Percentiles rank a stretch among this genome's conserved stretches.
Conservation (phyloP, 2,797 vertebrate species). For the Calcarius lapponicus region DNA sequence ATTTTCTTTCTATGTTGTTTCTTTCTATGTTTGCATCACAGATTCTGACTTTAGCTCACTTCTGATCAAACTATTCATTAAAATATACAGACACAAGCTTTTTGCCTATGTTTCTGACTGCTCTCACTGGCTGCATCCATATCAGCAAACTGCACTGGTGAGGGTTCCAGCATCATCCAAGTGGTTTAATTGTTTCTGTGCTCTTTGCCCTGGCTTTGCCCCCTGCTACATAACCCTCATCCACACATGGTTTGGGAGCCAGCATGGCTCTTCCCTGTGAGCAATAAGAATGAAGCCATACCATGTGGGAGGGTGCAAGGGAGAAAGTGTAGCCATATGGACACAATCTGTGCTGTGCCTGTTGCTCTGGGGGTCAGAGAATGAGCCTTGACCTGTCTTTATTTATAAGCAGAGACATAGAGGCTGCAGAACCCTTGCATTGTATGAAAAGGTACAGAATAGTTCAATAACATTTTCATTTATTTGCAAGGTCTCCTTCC, state of each 20-base stretch:
- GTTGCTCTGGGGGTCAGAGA: conserved; percentile 5
- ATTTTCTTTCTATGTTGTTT: background rate
- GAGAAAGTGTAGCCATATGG: conserved; percentile 17
- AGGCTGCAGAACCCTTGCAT: background rate
- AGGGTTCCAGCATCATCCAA: background rate
- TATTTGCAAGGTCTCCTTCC: background rate
- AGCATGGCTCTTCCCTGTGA: background rate
- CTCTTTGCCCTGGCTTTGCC: background rate
- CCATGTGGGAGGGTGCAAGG: background rate
- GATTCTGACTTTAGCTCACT: background rate
- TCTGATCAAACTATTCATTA: background rate
- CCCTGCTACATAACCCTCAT: background rate
- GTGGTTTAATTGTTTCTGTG: background rate
- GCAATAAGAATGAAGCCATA: background rate
- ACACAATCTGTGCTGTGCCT: background rate
- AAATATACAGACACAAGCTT: background rate
- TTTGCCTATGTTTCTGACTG: background rate
- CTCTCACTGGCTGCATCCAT: background rate
- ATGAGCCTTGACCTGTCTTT: background rate
- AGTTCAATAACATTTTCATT: background rate
- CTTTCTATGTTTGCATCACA: background rate
- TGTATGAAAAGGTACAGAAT: background rate
- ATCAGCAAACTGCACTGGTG: background rate
- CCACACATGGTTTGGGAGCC: background rate
- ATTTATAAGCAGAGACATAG: background rate